Evolutionary conservation across 2,797 vertebrate genomes (phyloP), one percentile per base, ranked within the genome.

Genomic region (Pseudochromis fuscus): DNA sequence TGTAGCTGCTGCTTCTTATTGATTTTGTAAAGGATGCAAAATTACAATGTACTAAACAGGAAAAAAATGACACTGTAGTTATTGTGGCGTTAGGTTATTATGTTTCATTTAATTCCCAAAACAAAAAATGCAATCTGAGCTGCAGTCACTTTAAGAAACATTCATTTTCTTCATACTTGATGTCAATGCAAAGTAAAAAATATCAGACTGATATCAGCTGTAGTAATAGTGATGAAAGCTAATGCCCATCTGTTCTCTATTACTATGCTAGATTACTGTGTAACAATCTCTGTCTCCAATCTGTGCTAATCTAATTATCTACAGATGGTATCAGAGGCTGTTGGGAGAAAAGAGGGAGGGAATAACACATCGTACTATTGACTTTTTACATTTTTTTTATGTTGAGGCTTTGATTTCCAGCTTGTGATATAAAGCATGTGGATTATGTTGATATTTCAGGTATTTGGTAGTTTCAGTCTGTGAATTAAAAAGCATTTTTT

Each of bases 291-390:
- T 27, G 70, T 61, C 59, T 87, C 61, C 59, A 71, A 77, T 88
- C 77, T 74, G 68, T 67, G 79, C 71, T 83, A 85, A 88, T 90
- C 79, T 84, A 82, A 88, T 90, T 87, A 90, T 76, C 75, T 72
- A 24, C 83, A 79, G 82, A 91, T 86, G 79, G 66, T 56, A 75
- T 72, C 64, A 49, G 57, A 28, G 72, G 38, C 24, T 52, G 46
- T 44, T 52, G 37, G 64, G 75, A 51, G 70, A 27, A 23, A 30
- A 30, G 35, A 53, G 30, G 58, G 60, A 60, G 38, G 33, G 42
- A 27, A 15, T 33, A 48, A 65, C 38, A 69, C 49, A 44, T 15
- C 37, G 44, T 31, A 10, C 4, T 45, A 31, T 25, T 57, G 30
- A 70, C 31, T 33, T 67, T 63, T 53, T 46, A n/a, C n/a, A n/a